These are phyloP conservation scores for Machaerirhynchus nigripectus DNA, from an alignment of 2,113 vertebrate genomes.

Conservation along the genomic window DNA sequence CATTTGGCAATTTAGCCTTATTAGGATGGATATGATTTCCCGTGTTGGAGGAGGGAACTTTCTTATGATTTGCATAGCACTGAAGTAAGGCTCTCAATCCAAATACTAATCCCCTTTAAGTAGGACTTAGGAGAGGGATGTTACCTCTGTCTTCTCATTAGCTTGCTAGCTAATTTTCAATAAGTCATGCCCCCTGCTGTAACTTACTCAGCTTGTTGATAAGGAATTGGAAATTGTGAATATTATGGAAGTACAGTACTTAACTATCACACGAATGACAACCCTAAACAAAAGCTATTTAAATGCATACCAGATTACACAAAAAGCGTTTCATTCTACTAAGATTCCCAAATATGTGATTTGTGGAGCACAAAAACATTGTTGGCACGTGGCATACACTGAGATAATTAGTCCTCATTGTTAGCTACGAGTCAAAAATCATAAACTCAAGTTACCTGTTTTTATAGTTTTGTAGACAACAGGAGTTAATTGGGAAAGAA, in stretches of 20 bases:
- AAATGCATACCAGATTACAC: not conserved
- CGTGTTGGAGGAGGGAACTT: not conserved
- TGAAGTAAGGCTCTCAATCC: not conserved
- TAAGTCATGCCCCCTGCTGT: not conserved
- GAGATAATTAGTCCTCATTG: not conserved
- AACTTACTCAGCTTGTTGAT: not conserved
- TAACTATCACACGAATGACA: not conserved
- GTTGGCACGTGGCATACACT: not conserved
- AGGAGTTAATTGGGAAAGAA: not conserved
- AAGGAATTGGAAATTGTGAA: not conserved
- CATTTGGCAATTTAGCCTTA: not conserved
- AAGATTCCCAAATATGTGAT: not conserved
- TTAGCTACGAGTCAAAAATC: not conserved
- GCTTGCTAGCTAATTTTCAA: not conserved
- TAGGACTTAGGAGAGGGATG: fast-evolving
- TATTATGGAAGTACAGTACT: not conserved
- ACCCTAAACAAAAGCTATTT: not conserved
- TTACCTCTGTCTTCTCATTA: not conserved
- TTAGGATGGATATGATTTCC: not conserved
- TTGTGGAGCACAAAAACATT: not conserved
- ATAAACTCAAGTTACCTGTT: not conserved
- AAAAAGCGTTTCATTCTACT: not conserved
- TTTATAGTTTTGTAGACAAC: not conserved
- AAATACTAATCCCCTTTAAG: not conserved
- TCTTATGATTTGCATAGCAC: not conserved